These are phyloP conservation scores for Saguinus imperator DNA, from an alignment of 2,113 vertebrate species.

Conservation along the genomic window DNA sequence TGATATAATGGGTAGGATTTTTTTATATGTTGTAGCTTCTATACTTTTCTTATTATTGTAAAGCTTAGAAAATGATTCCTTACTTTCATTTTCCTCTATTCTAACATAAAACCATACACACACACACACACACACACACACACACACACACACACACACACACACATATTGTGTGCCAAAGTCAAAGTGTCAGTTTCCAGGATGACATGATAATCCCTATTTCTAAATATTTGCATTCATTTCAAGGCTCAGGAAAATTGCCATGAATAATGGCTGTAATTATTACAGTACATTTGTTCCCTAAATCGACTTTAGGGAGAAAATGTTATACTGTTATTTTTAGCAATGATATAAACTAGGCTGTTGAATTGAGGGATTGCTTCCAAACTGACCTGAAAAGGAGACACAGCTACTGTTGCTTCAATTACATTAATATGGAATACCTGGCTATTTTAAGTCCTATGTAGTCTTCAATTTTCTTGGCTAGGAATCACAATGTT, in stretches of 20 bases:
- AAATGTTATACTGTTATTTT: slow-evolving; percentile 72
- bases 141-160: too few species aligned
- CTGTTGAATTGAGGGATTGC: slow-evolving; percentile 62
- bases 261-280: slow-evolving; percentile 73
- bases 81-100: slow-evolving; percentile 16
- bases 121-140: too few species aligned
- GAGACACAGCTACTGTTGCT: slow-evolving; percentile 32
- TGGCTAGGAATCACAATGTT: slow-evolving; percentile 2
- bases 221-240: slow-evolving; percentile 71
- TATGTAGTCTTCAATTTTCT: slow-evolving; percentile 49
- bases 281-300: slow-evolving; percentile 76
- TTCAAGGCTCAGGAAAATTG: slow-evolving; percentile 65
- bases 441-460: slow-evolving; percentile 62
- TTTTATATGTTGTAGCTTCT: background rate
- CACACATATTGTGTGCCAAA: slow-evolving; percentile 1
- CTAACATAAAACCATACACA: background rate
- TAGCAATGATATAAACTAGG: slow-evolving; percentile 63
- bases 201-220: slow-evolving; percentile 37
- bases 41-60: background rate
- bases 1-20: slow-evolving; percentile 22
- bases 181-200: slow-evolving; percentile 61
- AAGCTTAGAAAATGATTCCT: slow-evolving; percentile 25
- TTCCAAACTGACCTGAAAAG: slow-evolving; percentile 70
- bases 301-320: slow-evolving; percentile 68
- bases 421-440: slow-evolving; percentile 64